Percentiles rank a stretch among this genome's conserved stretches.
Evolutionary conservation across 2,888 invertebrate genomes (phyloP).

Genomic region (Sarcophaga carnaria): DNA sequence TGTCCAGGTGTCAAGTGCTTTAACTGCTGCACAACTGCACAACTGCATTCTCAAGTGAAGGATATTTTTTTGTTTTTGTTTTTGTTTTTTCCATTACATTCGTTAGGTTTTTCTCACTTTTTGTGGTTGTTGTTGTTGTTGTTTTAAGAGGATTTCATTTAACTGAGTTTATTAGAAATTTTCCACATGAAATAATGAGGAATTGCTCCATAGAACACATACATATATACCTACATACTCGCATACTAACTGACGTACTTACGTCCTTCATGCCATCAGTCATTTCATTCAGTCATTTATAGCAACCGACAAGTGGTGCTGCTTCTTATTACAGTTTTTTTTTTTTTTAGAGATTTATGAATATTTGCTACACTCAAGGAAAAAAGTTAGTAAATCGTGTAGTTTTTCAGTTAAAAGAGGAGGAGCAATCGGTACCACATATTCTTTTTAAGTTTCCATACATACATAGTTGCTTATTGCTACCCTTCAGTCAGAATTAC

Average conservation of each 20-base stretch:
- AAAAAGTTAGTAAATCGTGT: too few relatives aligned
- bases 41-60: constrained; percentile 58
- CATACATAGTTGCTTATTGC: too few relatives aligned
- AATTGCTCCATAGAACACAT: constrained; percentile 32
- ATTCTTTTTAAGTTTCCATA: too few relatives aligned
- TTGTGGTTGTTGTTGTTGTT: constrained; percentile 13
- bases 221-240: too few relatives aligned
- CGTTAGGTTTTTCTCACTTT: constrained; percentile 41
- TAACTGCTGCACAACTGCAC: constrained; percentile 55
- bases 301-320: too few relatives aligned
- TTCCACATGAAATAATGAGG: constrained; percentile 64
- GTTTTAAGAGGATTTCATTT: constrained; percentile 46
- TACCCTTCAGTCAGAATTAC: too few relatives aligned
- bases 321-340: neutral
- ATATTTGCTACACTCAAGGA: too few relatives aligned
- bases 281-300: neutral
- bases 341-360: too few relatives aligned
- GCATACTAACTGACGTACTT: too few relatives aligned
- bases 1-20: constrained; percentile 69
- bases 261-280: neutral
- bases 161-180: constrained; percentile 61
- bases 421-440: too few relatives aligned
- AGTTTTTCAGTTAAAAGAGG: too few relatives aligned
- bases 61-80: constrained; percentile 42
- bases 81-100: constrained; percentile 36